Conservation (phyloP, 2,797 vertebrate genomes). For the Epinephelus awoara region DNA sequence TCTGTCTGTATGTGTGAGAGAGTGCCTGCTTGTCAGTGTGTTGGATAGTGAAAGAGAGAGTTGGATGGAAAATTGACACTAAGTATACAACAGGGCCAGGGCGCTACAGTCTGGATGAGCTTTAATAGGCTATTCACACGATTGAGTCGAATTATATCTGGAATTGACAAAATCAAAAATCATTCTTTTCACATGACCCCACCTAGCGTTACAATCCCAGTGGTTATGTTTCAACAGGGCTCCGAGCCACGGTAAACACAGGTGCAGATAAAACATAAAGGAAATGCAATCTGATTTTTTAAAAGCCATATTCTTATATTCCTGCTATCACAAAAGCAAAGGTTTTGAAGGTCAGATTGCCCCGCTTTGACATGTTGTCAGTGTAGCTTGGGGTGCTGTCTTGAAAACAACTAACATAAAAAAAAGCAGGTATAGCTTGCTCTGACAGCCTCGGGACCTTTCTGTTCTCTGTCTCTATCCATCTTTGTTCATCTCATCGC, state of each 20-base stretch:
- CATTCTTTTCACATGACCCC: constrained; percentile 59
- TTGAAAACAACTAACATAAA: not conserved
- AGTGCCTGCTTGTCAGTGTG: constrained; percentile 59
- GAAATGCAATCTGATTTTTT: constrained; percentile 29
- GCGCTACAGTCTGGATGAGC: constrained; percentile 55
- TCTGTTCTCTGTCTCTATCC: constrained; percentile 25
- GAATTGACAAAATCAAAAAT: constrained; percentile 53
- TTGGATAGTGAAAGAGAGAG: constrained; percentile 57
- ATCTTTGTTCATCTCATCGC: constrained; percentile 23
- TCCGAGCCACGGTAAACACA: constrained; percentile 46
- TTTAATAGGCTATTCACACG: constrained; percentile 61
- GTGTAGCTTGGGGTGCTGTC: not conserved
- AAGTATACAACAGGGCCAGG: constrained; percentile 57
- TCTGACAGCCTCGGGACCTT: constrained; percentile 28
- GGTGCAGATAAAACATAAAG: constrained; percentile 44
- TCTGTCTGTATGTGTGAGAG: constrained; percentile 71
- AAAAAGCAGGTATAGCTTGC: not conserved
- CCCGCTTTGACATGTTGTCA: constrained; percentile 17
- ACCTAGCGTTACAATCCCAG: constrained; percentile 36
- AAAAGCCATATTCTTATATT: constrained; percentile 6
- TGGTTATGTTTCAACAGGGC: constrained; percentile 17
- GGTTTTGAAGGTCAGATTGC: constrained; percentile 12
- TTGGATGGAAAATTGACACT: constrained; percentile 62
- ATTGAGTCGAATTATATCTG: constrained; percentile 55
- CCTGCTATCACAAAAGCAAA: not conserved